Base-by-base conservation (phyloP, 2,113 vertebrate genomes). In the Ammodytes marinus region DNA sequence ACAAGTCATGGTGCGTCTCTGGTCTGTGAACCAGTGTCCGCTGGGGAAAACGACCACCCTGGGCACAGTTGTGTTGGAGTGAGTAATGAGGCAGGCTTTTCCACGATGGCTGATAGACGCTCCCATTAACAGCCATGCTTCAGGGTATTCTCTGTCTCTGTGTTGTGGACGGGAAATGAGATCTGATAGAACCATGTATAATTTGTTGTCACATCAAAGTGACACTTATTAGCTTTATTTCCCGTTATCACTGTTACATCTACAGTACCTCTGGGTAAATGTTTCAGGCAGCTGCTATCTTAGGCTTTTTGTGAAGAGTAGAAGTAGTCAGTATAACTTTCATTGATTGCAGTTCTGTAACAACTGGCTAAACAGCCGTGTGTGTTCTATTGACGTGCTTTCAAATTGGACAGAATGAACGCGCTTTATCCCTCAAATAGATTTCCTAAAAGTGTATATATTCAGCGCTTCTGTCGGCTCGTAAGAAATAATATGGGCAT, bases 141-240 rank as follows among this genome's bases (percentile, higher is more conserved):
- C 91, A 88, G 94, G 94, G 93, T 91, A 92, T 94, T 87, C 90
- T 88, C 85, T 55, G 75, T 90, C 80, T 83, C 90, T 88, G 82
- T 85, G 89, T 90, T 88, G 86, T 88, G 88, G 88, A 83, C 92
- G 88, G 91, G 89, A 93, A 92, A 93, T 93, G 86, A 86, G 90
- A 91, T 94, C 92, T 93, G 92, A 94, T 92, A 91, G 77, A 88
- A 57, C 58, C 92, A 82, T 93, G 93, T 95, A 92, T 90, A 92
- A 93, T 92, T 92, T 93, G 92, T 93, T 93, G 89, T 91, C 86
- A 92, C 90, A 94, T 95, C 92, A 94, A 93, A 94, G 92, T 86
- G 89, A 94, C 90, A 91, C 90, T 93, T 93, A 93, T 92, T 93
- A 92, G 89, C 89, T 93, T 92, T 92, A 93, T 94, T 94, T 92